These are phyloP conservation scores for Urocyon cinereoargenteus DNA, from an alignment of 2,797 vertebrate genomes.

Conservation along the genomic window DNA sequence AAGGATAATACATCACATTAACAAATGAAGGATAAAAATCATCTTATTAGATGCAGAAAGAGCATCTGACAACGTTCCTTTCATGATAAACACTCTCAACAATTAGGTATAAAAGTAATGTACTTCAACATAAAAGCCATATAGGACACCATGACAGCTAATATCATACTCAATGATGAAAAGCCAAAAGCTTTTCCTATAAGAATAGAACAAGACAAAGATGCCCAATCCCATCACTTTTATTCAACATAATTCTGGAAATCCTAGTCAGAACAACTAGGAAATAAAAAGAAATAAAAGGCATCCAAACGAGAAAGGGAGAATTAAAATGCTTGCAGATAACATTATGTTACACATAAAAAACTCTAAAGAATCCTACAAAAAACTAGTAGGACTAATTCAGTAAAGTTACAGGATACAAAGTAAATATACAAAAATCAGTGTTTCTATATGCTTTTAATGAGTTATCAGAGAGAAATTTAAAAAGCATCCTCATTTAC, in stretches of 20 bases:
- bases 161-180: background rate
- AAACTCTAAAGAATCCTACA: background rate
- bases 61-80: background rate
- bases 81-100: background rate
- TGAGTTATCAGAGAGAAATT: background rate
- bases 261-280: background rate
- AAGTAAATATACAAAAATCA: background rate
- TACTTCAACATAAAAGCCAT: background rate
- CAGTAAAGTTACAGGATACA: background rate
- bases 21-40: background rate
- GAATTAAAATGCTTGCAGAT: background rate
- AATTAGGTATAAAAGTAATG: background rate
- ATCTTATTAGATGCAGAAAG: background rate
- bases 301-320: background rate
- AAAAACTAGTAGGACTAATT: background rate
- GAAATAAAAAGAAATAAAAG: background rate
- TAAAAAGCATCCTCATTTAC: background rate
- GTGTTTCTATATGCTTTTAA: background rate
- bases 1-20: background rate
- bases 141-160: background rate
- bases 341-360: background rate
- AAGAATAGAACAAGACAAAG: background rate
- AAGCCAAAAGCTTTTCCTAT: background rate
- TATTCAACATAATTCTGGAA: background rate
- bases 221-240: background rate